A percentile compares a stretch with the other conserved stretches of the same genome.
Conservation (phyloP, 2,797 vertebrate genomes). For the Crax fasciolata region DNA sequence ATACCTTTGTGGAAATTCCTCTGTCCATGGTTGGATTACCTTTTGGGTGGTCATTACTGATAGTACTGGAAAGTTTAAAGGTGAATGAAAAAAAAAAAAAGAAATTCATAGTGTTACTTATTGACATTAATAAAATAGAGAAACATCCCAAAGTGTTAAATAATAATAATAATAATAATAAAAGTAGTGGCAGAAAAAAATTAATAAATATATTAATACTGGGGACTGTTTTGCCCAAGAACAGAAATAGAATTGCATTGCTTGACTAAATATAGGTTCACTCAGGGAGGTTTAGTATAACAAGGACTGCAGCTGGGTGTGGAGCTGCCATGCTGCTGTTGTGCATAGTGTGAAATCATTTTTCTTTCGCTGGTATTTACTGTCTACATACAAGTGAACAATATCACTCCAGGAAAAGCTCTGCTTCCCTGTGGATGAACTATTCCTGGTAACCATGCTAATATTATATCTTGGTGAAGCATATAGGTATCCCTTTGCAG, state of each 20-base stretch:
- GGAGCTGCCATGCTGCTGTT: neutral
- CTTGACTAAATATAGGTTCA: neutral
- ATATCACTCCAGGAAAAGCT: neutral
- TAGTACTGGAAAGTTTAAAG: neutral
- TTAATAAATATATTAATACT: neutral
- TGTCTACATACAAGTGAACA: neutral
- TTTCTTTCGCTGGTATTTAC: constrained; percentile 6
- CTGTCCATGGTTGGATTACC: neutral
- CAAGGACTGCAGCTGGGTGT: neutral
- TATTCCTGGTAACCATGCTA: neutral
- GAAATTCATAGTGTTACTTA: neutral
- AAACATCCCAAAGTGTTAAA: neutral
- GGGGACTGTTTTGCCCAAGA: neutral
- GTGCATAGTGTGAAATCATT: constrained; percentile 2
- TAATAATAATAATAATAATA: neutral
- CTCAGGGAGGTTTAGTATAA: neutral
- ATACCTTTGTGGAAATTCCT: neutral
- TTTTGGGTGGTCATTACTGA: neutral
- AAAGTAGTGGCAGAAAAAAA: neutral
- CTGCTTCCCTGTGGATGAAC: neutral
- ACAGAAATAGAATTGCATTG: neutral
- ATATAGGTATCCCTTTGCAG: neutral
- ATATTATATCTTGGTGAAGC: neutral
- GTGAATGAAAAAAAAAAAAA: rapidly evolving
- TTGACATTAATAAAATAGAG: neutral